Percentiles rank a stretch among this genome's conserved stretches.
These are phyloP conservation scores for Argynnis bischoffii DNA, from an alignment of 2,888 invertebrate species.

Conservation along the genomic window DNA sequence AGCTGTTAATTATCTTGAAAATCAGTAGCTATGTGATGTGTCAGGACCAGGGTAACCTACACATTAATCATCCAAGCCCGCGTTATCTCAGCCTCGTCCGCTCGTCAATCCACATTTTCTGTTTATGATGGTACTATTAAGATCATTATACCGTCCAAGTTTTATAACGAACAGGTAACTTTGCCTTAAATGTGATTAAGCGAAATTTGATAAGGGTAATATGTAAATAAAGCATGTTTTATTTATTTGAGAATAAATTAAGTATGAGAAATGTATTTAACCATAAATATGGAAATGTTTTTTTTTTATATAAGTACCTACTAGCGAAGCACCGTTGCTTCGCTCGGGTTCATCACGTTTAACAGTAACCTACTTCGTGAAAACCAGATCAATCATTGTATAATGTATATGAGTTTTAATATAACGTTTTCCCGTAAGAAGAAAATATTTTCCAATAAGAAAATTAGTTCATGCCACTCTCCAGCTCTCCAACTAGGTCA, in stretches of 20 bases:
- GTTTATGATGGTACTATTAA: conserved; percentile 41
- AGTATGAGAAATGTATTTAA: neutral
- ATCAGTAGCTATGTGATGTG: conserved; percentile 58
- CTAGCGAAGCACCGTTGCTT: too few relatives aligned
- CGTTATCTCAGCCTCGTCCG: conserved; percentile 64
- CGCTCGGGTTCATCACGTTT: too few relatives aligned
- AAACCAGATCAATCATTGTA: too few relatives aligned
- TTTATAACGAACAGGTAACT: conserved; percentile 9
- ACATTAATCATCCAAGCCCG: conserved; percentile 70
- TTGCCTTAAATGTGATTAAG: conserved; percentile 6
- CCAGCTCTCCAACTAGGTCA: too few relatives aligned
- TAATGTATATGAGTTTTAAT: too few relatives aligned
- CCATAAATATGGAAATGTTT: too few relatives aligned
- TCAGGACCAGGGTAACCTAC: conserved; percentile 56
- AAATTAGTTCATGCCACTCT: too few relatives aligned
- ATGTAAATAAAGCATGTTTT: conserved; percentile 1
- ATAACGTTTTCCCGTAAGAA: too few relatives aligned
- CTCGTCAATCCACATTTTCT: conserved; percentile 42
- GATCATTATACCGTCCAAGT: conserved; percentile 33
- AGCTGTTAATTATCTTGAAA: conserved; percentile 64
- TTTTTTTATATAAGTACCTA: too few relatives aligned
- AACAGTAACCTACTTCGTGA: too few relatives aligned
- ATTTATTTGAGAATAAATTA: neutral
- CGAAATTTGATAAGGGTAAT: neutral
- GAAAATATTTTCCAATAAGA: too few relatives aligned